Evolutionary conservation across 1,140 invertebrate species (phyloP).

Genomic region (Zophobas atratus): DNA sequence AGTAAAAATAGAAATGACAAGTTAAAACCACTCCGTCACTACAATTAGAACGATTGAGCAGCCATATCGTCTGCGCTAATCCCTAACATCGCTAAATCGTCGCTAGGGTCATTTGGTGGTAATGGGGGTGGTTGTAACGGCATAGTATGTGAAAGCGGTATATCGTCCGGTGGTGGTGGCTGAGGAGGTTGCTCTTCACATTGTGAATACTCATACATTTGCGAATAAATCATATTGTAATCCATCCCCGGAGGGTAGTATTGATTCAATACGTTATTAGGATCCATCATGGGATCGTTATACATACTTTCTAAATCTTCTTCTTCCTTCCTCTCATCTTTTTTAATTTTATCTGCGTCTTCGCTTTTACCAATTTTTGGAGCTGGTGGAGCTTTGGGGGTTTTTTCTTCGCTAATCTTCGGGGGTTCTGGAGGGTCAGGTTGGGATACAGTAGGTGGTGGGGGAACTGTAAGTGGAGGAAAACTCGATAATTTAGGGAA

Average conservation of each 20-base stretch:
- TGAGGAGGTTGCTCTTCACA: constrained; percentile 55
- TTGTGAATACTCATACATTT: constrained; percentile 53
- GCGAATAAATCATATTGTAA: constrained; percentile 54
- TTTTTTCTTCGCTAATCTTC: constrained; percentile 51
- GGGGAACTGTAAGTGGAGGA: constrained; percentile 66
- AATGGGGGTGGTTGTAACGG: constrained; percentile 65
- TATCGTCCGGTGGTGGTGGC: constrained; percentile 55
- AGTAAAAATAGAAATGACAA: not conserved
- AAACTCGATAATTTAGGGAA: constrained; percentile 72
- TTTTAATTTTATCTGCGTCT: constrained; percentile 22
- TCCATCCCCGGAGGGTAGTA: constrained; percentile 51
- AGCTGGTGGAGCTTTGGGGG: constrained; percentile 52
- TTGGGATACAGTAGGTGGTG: constrained; percentile 61
- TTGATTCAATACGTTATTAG: constrained; percentile 52
- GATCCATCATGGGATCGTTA: constrained; percentile 55
- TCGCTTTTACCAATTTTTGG: constrained; percentile 50
- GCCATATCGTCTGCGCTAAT: constrained; percentile 80
- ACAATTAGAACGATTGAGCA: constrained; percentile 68
- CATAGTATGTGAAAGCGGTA: constrained; percentile 61
- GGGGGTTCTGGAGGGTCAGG: constrained; percentile 56
- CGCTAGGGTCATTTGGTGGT: constrained; percentile 71
- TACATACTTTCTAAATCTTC: constrained; percentile 60
- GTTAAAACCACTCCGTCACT: not conserved
- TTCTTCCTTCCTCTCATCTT: constrained; percentile 33
- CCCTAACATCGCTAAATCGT: constrained; percentile 79